Evolutionary conservation across 2,888 invertebrate species (phyloP).

Genomic region (Microctonus brassicae): DNA sequence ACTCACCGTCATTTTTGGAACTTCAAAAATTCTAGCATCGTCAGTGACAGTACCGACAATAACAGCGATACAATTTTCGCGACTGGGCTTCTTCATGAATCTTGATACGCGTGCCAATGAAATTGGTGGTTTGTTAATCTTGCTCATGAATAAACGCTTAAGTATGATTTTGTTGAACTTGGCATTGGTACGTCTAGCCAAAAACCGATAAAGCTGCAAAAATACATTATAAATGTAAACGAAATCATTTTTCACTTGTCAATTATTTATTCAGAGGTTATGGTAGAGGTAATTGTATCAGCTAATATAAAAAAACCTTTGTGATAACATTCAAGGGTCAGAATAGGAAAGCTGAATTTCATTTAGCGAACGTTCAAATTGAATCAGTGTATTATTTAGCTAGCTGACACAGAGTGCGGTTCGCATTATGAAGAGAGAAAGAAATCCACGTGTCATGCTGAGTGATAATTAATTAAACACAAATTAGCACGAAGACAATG

Average conservation of each 20-base stretch:
- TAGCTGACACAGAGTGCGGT: conserved; percentile 65
- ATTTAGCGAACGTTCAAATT: conserved; percentile 67
- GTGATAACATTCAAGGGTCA: conserved; percentile 47
- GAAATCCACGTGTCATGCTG: background rate
- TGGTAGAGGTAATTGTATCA: conserved; percentile 52
- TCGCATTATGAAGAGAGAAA: conserved; percentile 53
- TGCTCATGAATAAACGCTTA: conserved; percentile 97
- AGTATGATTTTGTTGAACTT: conserved; percentile 97
- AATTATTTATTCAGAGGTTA: background rate
- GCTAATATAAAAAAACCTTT: conserved; percentile 55
- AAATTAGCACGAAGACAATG: conserved; percentile 25
- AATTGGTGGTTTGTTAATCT: conserved; percentile 93
- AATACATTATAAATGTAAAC: background rate
- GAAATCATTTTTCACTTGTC: background rate
- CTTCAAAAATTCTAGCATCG: conserved; percentile 89
- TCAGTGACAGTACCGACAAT: conserved; percentile 96
- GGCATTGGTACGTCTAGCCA: conserved; percentile 94
- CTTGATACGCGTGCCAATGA: conserved; percentile 89
- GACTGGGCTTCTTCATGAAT: conserved; percentile 89
- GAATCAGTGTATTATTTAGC: conserved; percentile 53
- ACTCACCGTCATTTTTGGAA: conserved; percentile 89
- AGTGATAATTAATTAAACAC: background rate
- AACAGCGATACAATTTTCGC: conserved; percentile 90
- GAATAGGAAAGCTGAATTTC: conserved; percentile 64
- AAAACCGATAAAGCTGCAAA: conserved; percentile 91